Conservation (phyloP, 1,140 invertebrate species). For the Drosophila kanapiae region DNA sequence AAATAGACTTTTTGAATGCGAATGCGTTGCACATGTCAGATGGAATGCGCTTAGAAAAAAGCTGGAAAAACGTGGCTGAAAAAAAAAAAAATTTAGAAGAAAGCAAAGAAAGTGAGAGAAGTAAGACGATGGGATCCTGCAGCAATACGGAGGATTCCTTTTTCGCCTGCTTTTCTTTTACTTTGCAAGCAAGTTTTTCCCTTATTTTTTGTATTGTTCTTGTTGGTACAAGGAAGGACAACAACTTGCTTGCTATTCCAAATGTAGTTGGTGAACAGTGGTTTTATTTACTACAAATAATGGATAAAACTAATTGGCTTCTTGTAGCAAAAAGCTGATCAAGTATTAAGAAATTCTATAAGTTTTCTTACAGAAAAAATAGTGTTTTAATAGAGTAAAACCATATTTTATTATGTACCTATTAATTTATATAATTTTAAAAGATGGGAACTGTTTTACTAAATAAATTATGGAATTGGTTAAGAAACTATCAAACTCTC, state of each 20-base stretch:
- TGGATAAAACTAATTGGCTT: not conserved
- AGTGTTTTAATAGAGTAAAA: not conserved
- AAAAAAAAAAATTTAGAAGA: not conserved
- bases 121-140: slow-evolving; percentile 41
- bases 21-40: slow-evolving; percentile 81
- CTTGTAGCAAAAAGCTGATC: not conserved
- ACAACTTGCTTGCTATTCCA: slow-evolving; percentile 70
- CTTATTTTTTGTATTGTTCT: slow-evolving; percentile 33
- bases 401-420: too few relatives aligned
- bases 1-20: slow-evolving; percentile 83
- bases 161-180: slow-evolving; percentile 43
- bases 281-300: not conserved
- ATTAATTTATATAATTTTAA: too few relatives aligned
- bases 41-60: slow-evolving; percentile 74
- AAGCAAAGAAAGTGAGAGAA: slow-evolving; percentile 34
- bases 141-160: slow-evolving; percentile 57
- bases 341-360: not conserved
- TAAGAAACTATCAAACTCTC: not conserved
- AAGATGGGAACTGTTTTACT: too few relatives aligned
- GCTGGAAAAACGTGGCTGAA: slow-evolving; percentile 23
- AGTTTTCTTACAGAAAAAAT: not conserved
- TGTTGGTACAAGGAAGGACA: slow-evolving; percentile 20
- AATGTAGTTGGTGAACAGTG: slow-evolving; percentile 40
- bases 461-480: not conserved
- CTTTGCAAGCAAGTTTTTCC: slow-evolving; percentile 54